Evolutionary conservation across 2,113 vertebrate species (phyloP).

Genomic region (Sciurus niger): DNA sequence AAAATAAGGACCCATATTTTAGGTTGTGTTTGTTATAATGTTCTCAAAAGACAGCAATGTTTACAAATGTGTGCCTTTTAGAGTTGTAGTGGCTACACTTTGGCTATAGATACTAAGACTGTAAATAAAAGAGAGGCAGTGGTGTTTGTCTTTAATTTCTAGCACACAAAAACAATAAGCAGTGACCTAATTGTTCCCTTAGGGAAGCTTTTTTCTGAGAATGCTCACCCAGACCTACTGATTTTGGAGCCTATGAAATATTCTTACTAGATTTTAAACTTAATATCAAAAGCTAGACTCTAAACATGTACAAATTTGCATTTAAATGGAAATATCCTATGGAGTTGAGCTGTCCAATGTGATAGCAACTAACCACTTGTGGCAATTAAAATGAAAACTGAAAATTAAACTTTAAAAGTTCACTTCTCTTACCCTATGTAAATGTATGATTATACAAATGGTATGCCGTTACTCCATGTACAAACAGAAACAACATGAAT

Average conservation of each 20-base stretch:
- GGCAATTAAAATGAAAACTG: slow-evolving; percentile 49
- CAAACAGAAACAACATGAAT: too few relatives aligned
- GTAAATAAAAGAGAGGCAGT: neutral
- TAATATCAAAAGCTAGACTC: slow-evolving; percentile 37
- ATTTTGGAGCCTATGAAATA: slow-evolving; percentile 41
- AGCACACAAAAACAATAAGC: neutral
- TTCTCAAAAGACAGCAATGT: neutral
- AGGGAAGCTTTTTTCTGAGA: slow-evolving; percentile 22
- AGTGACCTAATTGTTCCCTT: neutral
- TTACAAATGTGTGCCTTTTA: slow-evolving; percentile 36
- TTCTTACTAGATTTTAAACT: slow-evolving; percentile 14
- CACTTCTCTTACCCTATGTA: too few relatives aligned
- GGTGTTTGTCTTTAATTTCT: slow-evolving; percentile 58
- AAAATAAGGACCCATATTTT: neutral
- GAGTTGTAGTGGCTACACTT: neutral
- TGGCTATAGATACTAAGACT: neutral
- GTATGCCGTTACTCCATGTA: too few relatives aligned
- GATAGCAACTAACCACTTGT: neutral
- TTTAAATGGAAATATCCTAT: slow-evolving; percentile 36
- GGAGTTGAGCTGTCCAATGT: neutral
- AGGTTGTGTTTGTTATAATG: neutral
- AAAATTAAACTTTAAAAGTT: slow-evolving; percentile 6
- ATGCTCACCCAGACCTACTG: neutral
- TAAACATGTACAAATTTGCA: neutral
- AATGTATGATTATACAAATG: too few relatives aligned